Evolutionary conservation across 2,888 invertebrate species (phyloP).

Genomic region (Patella caerulea): DNA sequence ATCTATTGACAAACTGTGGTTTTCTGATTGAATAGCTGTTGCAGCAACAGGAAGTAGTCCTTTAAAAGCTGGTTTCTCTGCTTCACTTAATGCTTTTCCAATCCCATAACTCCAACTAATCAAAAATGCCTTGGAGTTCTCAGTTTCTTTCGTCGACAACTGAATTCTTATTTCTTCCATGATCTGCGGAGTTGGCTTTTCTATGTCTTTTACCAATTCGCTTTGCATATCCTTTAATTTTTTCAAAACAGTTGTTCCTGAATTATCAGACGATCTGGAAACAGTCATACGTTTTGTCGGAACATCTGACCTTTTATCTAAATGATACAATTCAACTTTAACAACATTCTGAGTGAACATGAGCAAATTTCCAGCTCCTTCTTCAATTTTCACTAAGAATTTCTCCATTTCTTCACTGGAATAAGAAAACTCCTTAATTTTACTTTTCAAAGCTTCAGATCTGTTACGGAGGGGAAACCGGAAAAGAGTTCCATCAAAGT

Average conservation of each 20-base stretch:
- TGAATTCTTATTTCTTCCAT: not conserved
- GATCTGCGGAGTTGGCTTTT: not conserved
- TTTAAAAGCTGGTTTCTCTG: conserved; percentile 15
- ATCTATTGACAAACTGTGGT: not conserved
- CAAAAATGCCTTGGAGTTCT: conserved; percentile 31
- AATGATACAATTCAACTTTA: conserved; percentile 54
- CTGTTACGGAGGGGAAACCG: conserved; percentile 64
- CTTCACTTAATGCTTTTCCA: conserved; percentile 19
- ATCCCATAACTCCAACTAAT: conserved; percentile 42
- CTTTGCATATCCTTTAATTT: conserved; percentile 16
- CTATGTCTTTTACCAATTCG: not conserved
- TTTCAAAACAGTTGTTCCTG: not conserved
- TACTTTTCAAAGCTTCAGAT: conserved; percentile 55
- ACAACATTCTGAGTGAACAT: conserved; percentile 67
- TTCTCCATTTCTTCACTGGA: conserved; percentile 47
- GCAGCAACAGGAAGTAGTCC: conserved; percentile 49
- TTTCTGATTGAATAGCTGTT: conserved; percentile 50
- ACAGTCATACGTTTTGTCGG: conserved; percentile 19
- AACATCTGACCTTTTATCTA: conserved; percentile 28
- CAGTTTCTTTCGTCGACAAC: not conserved
- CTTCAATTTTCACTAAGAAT: conserved; percentile 53
- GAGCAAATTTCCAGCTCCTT: conserved; percentile 57
- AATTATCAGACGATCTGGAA: not conserved
- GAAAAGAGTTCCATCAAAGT: conserved; percentile 62
- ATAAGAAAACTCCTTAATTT: conserved; percentile 58